Base-by-base conservation (phyloP, 2,888 invertebrate species). In the Leptopilina syphax region DNA sequence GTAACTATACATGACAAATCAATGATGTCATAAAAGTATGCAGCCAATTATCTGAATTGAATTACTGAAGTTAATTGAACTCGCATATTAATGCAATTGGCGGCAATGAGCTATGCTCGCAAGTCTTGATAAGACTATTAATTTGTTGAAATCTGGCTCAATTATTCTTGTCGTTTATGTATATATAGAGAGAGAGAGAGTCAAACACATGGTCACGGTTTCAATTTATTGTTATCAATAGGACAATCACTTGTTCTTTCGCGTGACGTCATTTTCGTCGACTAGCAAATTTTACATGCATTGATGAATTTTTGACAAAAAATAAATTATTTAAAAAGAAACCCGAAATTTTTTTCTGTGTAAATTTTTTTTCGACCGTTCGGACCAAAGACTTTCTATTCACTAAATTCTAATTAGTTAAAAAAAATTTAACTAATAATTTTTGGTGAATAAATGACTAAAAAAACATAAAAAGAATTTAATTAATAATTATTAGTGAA, bases 111-210 rank as follows among this genome's bases (percentile, higher is more conserved):
- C 10, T 50, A 50, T 50, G 50, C 10, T 50, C 12, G 34, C 50
- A 9, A 50, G 60, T 60, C 60, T 60, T 60, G 60, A 60, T 60
- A 60, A 60, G 60, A 8, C 60, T 60, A 63, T 24, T 63, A 63
- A n/a, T 63, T 63, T 63, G 63, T 63, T 63, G n/a, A 63, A 63
- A 63, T 63, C 63, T 63, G 63, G 63, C 7, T 63, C 18, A 63
- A 63, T 63, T 63, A 18, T 9, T 7, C 18, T 63, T 8, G 63
- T 63, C 24, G 63, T n/a, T 18, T 24, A 60, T 50, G 12, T 50
- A 50, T 50, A 50, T 50, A 50, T 50, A 50, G 9, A 50, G 10
- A 24, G 24, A 50, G 9, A 50, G 9, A 50, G 7, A 60, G 60
- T 60, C 60, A 60, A 60, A 60, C 13, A 18, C 60, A 18, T 6